Evolutionary conservation across 2,888 invertebrate species (phyloP), one percentile per base, ranked within the genome.

Genomic region (Zygaena filipendulae): DNA sequence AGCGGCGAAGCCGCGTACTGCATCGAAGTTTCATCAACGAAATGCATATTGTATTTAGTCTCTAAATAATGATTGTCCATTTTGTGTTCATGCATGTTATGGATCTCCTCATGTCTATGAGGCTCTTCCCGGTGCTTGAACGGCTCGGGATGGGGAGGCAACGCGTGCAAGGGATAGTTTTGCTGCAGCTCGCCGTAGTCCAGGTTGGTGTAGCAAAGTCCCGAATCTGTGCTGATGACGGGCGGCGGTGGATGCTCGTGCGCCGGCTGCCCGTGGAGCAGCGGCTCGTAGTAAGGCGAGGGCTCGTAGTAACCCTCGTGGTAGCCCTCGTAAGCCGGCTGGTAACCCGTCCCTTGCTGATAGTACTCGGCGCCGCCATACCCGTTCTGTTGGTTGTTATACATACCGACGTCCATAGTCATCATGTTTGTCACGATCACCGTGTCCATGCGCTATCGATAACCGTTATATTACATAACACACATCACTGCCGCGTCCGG

Each of bases 131-230:
- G 61, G 30, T 82, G 71, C 31, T 83, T 79, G 30, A 68, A 63
- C 40, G 57, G 68, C 21, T 82, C 81, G 1, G 82, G 79, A 38
- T 83, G 79, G 33, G 84, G 82, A 23, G 82, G 82, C 21, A 83
- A 48, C 4, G 82, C 62, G 36, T 84, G 82, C 23, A 83, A 69
- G 14, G 83, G 83, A 32, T 82, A 81, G 35, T 66, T 64, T 14
- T 79, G 62, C 46, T 71, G 71, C 31, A 69, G 39, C 35, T 82
- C 52, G 3, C 84, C 84, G 49, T 92, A 92, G 63, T 95, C 94
- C 47, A 95, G 70, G 60, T 94, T 94, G 1, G 94, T 94, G 61
- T 95, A 95, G 61, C 93, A 92, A 33, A 95, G 79, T 1, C 94
- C 94, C 21, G 92, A 88, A 52, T 92, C 92, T 1, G 91, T 89